These are phyloP conservation scores for Macquaria ambigua DNA, from an alignment of 2,113 vertebrate genomes.

Conservation along the genomic window DNA sequence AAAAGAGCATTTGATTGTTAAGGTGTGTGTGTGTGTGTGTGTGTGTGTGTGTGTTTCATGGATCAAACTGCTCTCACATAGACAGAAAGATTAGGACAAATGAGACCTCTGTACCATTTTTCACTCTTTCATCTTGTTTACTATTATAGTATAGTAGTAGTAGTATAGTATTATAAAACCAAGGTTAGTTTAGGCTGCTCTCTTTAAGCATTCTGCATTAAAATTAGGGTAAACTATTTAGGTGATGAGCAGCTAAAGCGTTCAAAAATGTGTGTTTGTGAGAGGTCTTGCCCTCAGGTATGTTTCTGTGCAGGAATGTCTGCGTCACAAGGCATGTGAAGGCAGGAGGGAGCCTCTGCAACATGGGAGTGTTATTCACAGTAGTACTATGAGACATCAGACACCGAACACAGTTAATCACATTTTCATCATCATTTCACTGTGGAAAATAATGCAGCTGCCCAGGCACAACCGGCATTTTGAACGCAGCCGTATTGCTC, in stretches of 20 bases:
- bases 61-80: background rate
- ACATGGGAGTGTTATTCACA: conserved; percentile 40
- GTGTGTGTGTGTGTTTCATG: background rate
- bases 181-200: no score
- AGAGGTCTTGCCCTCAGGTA: conserved; percentile 59
- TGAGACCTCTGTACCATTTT: background rate
- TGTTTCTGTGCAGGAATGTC: conserved; percentile 72
- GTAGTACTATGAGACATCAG: background rate
- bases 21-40: background rate
- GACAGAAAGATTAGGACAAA: background rate
- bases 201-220: background rate
- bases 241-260: no score
- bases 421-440: conserved; percentile 3
- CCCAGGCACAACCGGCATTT: background rate
- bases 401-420: background rate
- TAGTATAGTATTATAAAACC: no score
- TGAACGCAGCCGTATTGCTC: background rate
- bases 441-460: background rate
- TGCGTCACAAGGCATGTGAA: conserved; percentile 74
- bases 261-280: conserved; percentile 5
- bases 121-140: background rate
- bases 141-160: no score
- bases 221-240: background rate
- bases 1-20: background rate
- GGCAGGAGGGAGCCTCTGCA: conserved; percentile 67